Evolutionary conservation across 2,888 invertebrate genomes (phyloP), one percentile per base, ranked within the genome.

Genomic region (Hecatera dysodea): DNA sequence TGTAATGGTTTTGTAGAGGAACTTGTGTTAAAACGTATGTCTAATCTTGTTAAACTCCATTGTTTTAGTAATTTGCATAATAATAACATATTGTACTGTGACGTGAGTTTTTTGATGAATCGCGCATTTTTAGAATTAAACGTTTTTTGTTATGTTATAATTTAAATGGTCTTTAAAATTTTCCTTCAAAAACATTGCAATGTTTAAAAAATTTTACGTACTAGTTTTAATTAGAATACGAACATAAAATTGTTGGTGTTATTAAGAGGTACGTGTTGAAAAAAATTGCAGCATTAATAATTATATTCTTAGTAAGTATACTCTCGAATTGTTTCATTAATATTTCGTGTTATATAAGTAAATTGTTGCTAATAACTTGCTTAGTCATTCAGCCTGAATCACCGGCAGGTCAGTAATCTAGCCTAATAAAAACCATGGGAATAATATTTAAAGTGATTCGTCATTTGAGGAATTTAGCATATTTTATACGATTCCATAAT

Each of bases 1-100:
- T 57, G 15, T 57, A 60, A 75, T 62, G 24, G 52, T 73, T 82
- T 81, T 78, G 69, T 72, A 70, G 42, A 73, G 60, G 68, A 63
- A 75, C 66, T 73, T 48, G 27, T 56, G 65, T 78, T 62, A 62
- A 72, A 70, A 68, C 71, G 66, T 79, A 69, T 75, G 83, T 81
- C 72, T 81, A 76, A 66, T 77, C 69, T 70, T 82, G 82, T 52
- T 83, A 82, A 81, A 67, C 67, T 53, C 65, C 48, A 82, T 82
- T 82, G 82, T 82, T 39, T 50, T 39, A 55, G 72, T 65, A 17
- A 65, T 81, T 79, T 67, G 78, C 82, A 72, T 79, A 65, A 67
- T 70, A 65, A 80, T 81, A 57, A 72, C 67, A 77, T 65, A 29
- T 62, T 65, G 44, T 62, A 67, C 27, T 8, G 63, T 52, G 56